A percentile compares a stretch with the other conserved stretches of the same genome.
These are phyloP conservation scores for Coreoperca whiteheadi DNA, from an alignment of 2,113 vertebrate species.

Conservation along the genomic window DNA sequence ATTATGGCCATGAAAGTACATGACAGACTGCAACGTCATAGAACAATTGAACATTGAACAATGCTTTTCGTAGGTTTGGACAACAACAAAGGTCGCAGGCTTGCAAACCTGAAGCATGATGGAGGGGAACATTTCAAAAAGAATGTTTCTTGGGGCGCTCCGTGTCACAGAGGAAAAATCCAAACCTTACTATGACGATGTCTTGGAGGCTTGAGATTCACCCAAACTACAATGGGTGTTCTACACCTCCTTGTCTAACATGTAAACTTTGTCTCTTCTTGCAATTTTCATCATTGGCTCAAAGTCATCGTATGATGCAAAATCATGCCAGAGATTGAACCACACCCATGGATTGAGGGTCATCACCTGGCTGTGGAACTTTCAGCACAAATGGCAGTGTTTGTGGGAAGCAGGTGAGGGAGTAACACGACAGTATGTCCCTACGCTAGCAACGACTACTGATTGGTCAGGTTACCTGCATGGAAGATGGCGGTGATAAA, in stretches of 20 bases:
- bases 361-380: background rate
- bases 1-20: slow-evolving; percentile 4
- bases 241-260: background rate
- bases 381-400: background rate
- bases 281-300: background rate
- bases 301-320: background rate
- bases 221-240: background rate
- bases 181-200: background rate
- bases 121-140: background rate
- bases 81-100: background rate
- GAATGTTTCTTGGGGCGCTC: background rate
- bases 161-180: background rate
- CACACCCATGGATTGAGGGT: background rate
- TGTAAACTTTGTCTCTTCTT: background rate
- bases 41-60: too few species aligned
- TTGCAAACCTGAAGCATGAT: background rate
- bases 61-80: too few species aligned
- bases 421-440: background rate
- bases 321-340: background rate
- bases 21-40: too few species aligned
- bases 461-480: background rate
- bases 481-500: background rate
- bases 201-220: background rate
- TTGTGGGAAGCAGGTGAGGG: background rate
- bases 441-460: background rate